Percentiles rank a stretch among this genome's conserved stretches.
These are phyloP conservation scores for Carcina quercana DNA, from an alignment of 2,888 invertebrate species.

Conservation along the genomic window DNA sequence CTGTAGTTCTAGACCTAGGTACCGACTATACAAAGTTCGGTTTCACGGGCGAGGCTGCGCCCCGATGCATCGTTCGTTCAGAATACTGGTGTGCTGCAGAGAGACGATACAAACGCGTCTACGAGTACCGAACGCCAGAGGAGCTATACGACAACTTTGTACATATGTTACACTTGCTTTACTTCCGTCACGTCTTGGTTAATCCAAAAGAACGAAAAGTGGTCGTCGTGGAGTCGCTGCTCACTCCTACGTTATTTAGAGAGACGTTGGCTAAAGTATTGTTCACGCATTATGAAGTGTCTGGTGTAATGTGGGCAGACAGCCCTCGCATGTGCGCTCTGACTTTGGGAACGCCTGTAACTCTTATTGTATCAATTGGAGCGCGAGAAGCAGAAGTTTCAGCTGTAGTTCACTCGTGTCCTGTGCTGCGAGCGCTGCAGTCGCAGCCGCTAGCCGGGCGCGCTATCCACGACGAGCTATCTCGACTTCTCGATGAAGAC, in stretches of 20 bases:
- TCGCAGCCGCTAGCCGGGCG: constrained; percentile 85
- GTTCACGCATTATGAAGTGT: constrained; percentile 94
- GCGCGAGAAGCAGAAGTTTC: constrained; percentile 83
- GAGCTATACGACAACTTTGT: constrained; percentile 90
- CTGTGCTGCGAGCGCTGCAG: constrained; percentile 89
- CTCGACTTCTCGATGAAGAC: constrained; percentile 56
- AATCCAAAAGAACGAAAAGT: constrained; percentile 96
- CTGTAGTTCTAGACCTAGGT: constrained; percentile 93
- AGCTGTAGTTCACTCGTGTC: constrained; percentile 90
- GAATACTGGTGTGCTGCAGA: constrained; percentile 81
- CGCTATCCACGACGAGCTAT: constrained; percentile 79
- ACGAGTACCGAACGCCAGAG: constrained; percentile 76
- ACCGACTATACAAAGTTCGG: constrained; percentile 96
- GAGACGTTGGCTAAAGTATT: constrained; percentile 93
- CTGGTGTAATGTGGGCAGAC: constrained; percentile 81
- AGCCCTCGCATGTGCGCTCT: constrained; percentile 88
- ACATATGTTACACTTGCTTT: constrained; percentile 90
- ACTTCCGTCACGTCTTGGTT: constrained; percentile 92
- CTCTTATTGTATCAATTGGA: constrained; percentile 91
- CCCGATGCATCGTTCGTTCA: constrained; percentile 89
- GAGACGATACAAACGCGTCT: constrained; percentile 75
- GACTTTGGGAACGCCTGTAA: constrained; percentile 84
- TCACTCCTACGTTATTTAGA: constrained; percentile 88
- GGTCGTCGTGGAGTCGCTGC: constrained; percentile 92
- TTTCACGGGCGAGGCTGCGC: constrained; percentile 91